Evolutionary conservation across 1,140 invertebrate genomes (phyloP), one percentile per base, ranked within the genome.

Genomic region (Drosophila kanapiae): DNA sequence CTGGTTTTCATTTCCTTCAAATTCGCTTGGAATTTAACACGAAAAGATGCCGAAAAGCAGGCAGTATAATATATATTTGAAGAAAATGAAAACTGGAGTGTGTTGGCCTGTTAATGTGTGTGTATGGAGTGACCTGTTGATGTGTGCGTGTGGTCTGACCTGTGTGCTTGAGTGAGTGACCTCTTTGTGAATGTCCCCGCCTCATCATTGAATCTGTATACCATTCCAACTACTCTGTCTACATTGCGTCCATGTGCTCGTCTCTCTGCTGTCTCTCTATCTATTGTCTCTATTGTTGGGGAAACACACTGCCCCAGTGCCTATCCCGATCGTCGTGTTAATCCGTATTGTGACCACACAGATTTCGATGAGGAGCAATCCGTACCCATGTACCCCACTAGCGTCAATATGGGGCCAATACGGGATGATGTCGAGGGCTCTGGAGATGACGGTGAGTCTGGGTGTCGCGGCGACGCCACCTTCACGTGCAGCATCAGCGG

Each of bases 381-480:
- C 27, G 5, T n/a, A 10, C 4, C 6, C 1, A 8, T 6, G 1
- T 3, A 14, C 0, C 33, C 23, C 18, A 29, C 10, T 57, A 8
- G 13, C 16, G 14, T 10, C 18, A 53, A 9, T 29, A n/a, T 7
- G 18, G 16, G 45, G 16, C 29, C 49, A 11, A 18, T n/a, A 18
- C 54, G 9, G 2, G 65, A 77, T n/a, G 56, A 78, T 14, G 72
- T 84, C n/a, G 78, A 82, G 49, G 90, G 80, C 62, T 91, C 83
- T 18, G 91, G 75, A 18, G 60, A 37, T 13, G 35, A 18, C 13
- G 18, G 33, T 29, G 59, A 27, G 1, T 4, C 13, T 56, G 76
- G 83, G 60, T 95, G 94, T 77, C 93, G 95, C 43, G 94, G 94
- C 14, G 95, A 95, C 86, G 94, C 95, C 75, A 92, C 93, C 31